These are phyloP conservation scores for Melanostoma mellinum DNA, from an alignment of 2,888 invertebrate genomes.

Conservation along the genomic window DNA sequence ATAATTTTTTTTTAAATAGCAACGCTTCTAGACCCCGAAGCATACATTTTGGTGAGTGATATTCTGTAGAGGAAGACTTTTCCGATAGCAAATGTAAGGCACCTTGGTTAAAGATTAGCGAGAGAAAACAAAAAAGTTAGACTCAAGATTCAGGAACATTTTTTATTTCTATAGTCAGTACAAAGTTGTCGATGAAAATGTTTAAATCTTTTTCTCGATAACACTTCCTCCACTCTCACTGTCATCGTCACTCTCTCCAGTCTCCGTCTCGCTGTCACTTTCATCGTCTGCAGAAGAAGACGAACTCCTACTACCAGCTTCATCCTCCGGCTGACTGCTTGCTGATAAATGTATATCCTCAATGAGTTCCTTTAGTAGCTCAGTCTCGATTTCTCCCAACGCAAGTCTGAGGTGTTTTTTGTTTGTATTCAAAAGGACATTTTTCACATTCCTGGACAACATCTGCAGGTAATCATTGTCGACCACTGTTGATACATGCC, in stretches of 20 bases:
- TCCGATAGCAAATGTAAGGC: too few relatives aligned
- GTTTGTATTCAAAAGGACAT: constrained; percentile 77
- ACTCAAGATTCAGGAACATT: too few relatives aligned
- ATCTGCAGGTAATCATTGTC: constrained; percentile 76
- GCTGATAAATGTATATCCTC: constrained; percentile 77
- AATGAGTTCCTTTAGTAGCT: constrained; percentile 79
- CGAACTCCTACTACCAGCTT: constrained; percentile 8
- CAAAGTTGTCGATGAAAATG: background rate
- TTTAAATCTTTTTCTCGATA: constrained; percentile 34
- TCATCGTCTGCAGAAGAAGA: background rate
- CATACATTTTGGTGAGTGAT: too few relatives aligned
- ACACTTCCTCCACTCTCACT: constrained; percentile 68
- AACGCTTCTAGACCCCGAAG: too few relatives aligned
- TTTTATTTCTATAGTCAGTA: too few relatives aligned
- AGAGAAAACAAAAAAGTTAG: too few relatives aligned
- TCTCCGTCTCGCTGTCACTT: background rate
- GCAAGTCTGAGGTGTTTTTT: constrained; percentile 78
- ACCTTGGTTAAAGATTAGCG: too few relatives aligned
- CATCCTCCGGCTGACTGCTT: constrained; percentile 72
- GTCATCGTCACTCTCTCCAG: constrained; percentile 20
- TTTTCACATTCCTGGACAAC: constrained; percentile 79
- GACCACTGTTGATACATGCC: constrained; percentile 74
- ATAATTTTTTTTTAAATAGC: too few relatives aligned
- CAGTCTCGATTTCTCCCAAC: constrained; percentile 78
- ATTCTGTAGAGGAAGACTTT: too few relatives aligned